Conservation (phyloP, 1,140 invertebrate species). For the Drosophila jambulina region DNA sequence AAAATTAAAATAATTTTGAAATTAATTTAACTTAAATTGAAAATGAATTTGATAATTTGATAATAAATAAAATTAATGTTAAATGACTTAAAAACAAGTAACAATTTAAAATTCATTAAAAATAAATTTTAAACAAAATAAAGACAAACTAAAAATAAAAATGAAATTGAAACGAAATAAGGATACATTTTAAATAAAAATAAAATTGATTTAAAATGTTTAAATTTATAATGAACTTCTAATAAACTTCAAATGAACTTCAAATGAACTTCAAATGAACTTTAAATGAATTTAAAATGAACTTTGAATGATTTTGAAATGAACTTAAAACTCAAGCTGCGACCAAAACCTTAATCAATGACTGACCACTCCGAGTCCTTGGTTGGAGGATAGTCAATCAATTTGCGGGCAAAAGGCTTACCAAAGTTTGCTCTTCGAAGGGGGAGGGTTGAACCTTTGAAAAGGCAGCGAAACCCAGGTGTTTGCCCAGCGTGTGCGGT, state of each 20-base stretch:
- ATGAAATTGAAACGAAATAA: too few relatives aligned
- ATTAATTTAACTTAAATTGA: too few relatives aligned
- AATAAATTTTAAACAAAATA: too few relatives aligned
- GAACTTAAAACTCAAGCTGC: not conserved
- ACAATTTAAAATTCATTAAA: too few relatives aligned
- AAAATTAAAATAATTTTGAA: too few relatives aligned
- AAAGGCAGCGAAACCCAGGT: conserved; percentile 45
- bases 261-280: not conserved
- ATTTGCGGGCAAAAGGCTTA: conserved; percentile 7
- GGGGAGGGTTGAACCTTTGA: not conserved
- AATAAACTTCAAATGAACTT: not conserved
- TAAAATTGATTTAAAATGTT: too few relatives aligned
- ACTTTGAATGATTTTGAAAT: not conserved
- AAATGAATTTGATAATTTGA: too few relatives aligned
- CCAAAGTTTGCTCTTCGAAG: not conserved
- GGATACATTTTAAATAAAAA: too few relatives aligned
- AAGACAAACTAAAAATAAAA: too few relatives aligned
- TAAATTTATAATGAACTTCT: too few relatives aligned
- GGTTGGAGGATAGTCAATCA: not conserved
- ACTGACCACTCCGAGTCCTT: not conserved
- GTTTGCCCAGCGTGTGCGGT: conserved; percentile 62
- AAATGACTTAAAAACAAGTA: too few relatives aligned
- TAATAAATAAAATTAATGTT: too few relatives aligned
- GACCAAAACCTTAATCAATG: not conserved
- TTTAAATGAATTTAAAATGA: not conserved